Evolutionary conservation across 2,113 vertebrate genomes (phyloP).

Genomic region (Romanogobio albipinnatus): DNA sequence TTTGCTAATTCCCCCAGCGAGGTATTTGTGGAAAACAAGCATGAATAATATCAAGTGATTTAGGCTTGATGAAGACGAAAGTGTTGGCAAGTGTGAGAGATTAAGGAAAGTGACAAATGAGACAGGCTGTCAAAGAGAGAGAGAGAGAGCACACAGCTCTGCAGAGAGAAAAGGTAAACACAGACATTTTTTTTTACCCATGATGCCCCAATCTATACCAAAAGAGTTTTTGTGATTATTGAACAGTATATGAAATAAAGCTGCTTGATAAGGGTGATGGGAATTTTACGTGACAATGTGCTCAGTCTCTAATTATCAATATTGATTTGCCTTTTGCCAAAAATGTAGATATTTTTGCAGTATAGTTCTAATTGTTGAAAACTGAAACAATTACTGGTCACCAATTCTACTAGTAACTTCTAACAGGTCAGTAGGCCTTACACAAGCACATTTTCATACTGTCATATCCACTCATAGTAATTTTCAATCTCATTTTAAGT

Average conservation of each 20-base stretch:
- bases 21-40: constrained; percentile 77
- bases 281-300: not conserved
- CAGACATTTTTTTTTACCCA: not conserved
- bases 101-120: constrained; percentile 67
- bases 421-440: not conserved
- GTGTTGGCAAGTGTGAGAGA: constrained; percentile 70
- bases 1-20: constrained; percentile 79
- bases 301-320: not conserved
- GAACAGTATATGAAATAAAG: not conserved
- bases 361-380: not conserved
- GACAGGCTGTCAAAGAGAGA: constrained; percentile 60
- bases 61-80: constrained; percentile 71
- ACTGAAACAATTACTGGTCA: not conserved
- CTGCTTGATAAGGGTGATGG: not conserved
- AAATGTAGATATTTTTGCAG: not conserved
- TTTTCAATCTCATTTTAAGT: not conserved
- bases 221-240: not conserved
- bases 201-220: not conserved
- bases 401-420: not conserved
- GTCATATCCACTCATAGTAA: not conserved
- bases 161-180: constrained; percentile 42
- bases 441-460: not conserved
- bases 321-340: not conserved
- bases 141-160: constrained; percentile 61
- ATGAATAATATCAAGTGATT: constrained; percentile 79